Conservation (phyloP, 2,797 vertebrate genomes). For the Lateolabrax maculatus region DNA sequence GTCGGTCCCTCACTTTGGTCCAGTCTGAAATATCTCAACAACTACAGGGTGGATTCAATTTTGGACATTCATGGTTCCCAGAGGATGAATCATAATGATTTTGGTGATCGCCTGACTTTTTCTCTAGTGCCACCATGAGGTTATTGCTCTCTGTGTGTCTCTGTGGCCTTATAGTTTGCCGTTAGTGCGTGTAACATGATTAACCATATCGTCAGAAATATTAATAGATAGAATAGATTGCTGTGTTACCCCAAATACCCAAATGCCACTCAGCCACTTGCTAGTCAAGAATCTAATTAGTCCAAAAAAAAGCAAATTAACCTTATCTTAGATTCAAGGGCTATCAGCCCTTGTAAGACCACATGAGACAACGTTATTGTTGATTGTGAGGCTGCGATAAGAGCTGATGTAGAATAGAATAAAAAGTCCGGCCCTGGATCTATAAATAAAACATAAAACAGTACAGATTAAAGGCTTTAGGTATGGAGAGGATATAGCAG, state of each 20-base stretch:
- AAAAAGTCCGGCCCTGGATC: background rate
- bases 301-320: constrained; percentile 67
- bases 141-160: background rate
- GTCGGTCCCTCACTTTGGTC: background rate
- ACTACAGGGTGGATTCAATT: background rate
- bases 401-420: constrained; percentile 32
- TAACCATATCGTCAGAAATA: constrained; percentile 43
- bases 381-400: constrained; percentile 53
- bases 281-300: constrained; percentile 68
- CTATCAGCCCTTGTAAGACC: constrained; percentile 58
- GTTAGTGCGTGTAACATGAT: constrained; percentile 29
- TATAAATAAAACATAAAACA: constrained; percentile 14
- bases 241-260: constrained; percentile 33
- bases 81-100: background rate
- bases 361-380: constrained; percentile 20
- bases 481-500: constrained; percentile 9
- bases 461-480: constrained; percentile 19
- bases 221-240: constrained; percentile 58
- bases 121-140: background rate
- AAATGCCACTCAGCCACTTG: constrained; percentile 44
- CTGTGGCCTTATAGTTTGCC: background rate
- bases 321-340: constrained; percentile 57
- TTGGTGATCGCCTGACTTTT: background rate
- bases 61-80: background rate
- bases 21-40: background rate